Conservation (phyloP, 2,797 vertebrate species). For the Hephaestus fuliginosus region DNA sequence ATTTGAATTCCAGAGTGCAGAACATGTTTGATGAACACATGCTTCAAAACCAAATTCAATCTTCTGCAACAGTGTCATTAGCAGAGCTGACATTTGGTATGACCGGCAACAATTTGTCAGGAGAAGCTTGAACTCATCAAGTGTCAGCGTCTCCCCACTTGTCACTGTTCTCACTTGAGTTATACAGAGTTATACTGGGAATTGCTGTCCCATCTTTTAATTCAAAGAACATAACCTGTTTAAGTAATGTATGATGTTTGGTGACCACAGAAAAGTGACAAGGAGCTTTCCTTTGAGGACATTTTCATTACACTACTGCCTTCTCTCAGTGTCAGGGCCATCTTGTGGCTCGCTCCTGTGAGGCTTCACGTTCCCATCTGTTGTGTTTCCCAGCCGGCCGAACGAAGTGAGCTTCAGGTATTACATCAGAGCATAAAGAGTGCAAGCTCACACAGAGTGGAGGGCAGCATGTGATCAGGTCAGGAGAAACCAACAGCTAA, state of each 20-base stretch:
- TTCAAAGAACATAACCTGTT: not conserved
- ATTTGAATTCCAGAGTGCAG: not conserved
- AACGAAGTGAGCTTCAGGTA: constrained; percentile 5
- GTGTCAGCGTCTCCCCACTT: not conserved
- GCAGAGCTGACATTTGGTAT: not conserved
- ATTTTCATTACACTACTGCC: not conserved
- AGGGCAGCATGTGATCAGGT: constrained; percentile 59
- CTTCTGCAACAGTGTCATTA: not conserved
- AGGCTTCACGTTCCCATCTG: not conserved
- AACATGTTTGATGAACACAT: not conserved
- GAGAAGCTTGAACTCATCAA: not conserved
- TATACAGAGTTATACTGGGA: not conserved
- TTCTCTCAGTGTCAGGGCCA: not conserved
- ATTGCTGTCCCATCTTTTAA: constrained; percentile 1
- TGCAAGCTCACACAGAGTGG: constrained; percentile 10
- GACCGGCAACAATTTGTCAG: not conserved
- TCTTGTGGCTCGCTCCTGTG: not conserved
- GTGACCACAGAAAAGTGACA: not conserved
- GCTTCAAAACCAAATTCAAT: not conserved
- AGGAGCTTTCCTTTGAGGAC: not conserved
- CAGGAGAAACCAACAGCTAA: constrained; percentile 32
- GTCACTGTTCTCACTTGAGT: not conserved
- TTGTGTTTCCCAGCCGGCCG: not conserved
- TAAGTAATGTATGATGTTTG: not conserved
- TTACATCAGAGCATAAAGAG: not conserved